phyloP scores from a whole-genome alignment of 2,888 invertebrate genomes.

The Rotaria magnacalcarata region DNA sequence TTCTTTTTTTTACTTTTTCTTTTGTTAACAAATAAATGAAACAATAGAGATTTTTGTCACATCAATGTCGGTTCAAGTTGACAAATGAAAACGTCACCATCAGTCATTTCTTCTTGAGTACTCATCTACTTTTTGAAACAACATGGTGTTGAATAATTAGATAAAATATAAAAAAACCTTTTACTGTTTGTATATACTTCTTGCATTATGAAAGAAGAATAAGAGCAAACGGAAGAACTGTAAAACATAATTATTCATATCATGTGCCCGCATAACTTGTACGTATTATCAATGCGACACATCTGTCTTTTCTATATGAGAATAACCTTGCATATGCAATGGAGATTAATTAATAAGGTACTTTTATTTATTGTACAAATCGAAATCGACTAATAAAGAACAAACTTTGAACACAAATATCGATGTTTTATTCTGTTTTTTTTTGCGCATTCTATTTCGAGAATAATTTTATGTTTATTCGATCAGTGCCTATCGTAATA shows the following conservation, averaged over 20 bases:
- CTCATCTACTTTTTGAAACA: background rate
- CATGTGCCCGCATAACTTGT: background rate
- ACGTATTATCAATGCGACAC: background rate
- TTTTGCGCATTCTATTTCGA: background rate
- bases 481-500: conserved; percentile 8
- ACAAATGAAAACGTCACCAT: conserved; percentile 9
- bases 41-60: background rate
- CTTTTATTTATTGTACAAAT: background rate
- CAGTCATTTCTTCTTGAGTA: background rate
- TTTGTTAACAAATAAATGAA: background rate
- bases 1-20: background rate
- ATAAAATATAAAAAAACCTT: background rate
- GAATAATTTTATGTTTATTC: background rate
- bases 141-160: background rate
- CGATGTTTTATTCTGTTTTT: background rate
- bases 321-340: background rate
- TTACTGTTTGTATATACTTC: background rate
- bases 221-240: background rate
- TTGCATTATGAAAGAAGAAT: background rate
- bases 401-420: background rate
- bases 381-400: background rate
- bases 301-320: background rate
- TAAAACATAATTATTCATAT: background rate
- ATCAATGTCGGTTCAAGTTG: background rate
- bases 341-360: background rate